phyloP scores from a whole-genome alignment of 2,113 vertebrate species.

The Pterophyllum scalare region DNA sequence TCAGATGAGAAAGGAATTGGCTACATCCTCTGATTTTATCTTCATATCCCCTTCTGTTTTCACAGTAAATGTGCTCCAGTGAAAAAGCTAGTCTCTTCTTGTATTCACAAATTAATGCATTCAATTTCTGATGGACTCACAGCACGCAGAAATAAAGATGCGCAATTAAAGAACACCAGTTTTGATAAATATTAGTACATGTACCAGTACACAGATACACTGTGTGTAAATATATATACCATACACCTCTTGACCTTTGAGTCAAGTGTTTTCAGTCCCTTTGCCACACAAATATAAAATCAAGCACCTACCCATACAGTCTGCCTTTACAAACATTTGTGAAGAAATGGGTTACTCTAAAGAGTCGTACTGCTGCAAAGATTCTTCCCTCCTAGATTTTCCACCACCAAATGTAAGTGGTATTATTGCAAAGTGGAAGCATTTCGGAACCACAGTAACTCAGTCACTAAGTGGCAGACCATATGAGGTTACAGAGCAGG shows the following conservation, averaged over 20 bases:
- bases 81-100: background rate
- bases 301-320: background rate
- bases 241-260: background rate
- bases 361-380: background rate
- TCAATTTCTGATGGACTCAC: background rate
- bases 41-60: background rate
- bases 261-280: background rate
- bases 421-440: background rate
- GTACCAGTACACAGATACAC: rapidly evolving
- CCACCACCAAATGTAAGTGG: background rate
- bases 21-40: background rate
- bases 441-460: background rate
- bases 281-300: background rate
- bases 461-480: background rate
- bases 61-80: background rate
- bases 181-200: background rate
- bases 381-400: background rate
- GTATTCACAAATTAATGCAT: background rate
- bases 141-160: background rate
- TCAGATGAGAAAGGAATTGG: background rate
- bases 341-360: background rate
- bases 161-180: background rate
- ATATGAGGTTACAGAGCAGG: background rate
- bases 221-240: background rate
- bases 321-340: background rate